These are phyloP conservation scores for Tribolium castaneum DNA, from an alignment of 1,140 invertebrate genomes.

Conservation along the genomic window DNA sequence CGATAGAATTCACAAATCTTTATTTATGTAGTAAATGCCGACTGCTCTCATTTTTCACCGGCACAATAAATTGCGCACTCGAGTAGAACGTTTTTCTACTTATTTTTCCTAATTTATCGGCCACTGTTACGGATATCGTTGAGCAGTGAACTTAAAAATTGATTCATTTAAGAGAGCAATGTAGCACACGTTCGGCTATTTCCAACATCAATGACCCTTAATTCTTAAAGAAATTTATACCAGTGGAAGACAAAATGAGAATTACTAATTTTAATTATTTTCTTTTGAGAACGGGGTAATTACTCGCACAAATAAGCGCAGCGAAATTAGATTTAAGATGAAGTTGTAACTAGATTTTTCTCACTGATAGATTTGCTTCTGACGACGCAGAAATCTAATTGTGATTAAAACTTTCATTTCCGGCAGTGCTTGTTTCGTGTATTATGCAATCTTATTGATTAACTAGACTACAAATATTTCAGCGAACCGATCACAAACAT, in stretches of 20 bases:
- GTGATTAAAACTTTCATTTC: too few relatives aligned
- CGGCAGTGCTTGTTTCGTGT: too few relatives aligned
- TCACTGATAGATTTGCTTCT: not conserved
- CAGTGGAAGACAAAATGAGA: not conserved
- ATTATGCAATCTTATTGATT: too few relatives aligned
- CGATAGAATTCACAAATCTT: conserved; percentile 22
- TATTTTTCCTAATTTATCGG: conserved; percentile 30
- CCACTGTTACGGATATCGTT: conserved; percentile 24
- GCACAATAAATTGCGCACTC: conserved; percentile 22
- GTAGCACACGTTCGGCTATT: not conserved
- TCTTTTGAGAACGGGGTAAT: not conserved
- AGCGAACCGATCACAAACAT: too few relatives aligned
- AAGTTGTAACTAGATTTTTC: not conserved
- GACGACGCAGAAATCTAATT: not conserved
- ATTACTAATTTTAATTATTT: not conserved
- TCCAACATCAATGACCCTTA: not conserved
- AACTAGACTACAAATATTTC: too few relatives aligned
- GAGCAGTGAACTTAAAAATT: conserved; percentile 23
- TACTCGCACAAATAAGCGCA: not conserved
- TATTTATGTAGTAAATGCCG: conserved; percentile 33
- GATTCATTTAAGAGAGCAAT: conserved; percentile 9
- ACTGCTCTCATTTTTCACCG: conserved; percentile 24
- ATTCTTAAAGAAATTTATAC: not conserved
- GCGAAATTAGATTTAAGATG: not conserved
- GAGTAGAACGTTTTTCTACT: conserved; percentile 32